Percentiles rank a stretch among this genome's conserved stretches.
Evolutionary conservation across 2,797 vertebrate genomes (phyloP).

Genomic region (Sebastes diploproa): DNA sequence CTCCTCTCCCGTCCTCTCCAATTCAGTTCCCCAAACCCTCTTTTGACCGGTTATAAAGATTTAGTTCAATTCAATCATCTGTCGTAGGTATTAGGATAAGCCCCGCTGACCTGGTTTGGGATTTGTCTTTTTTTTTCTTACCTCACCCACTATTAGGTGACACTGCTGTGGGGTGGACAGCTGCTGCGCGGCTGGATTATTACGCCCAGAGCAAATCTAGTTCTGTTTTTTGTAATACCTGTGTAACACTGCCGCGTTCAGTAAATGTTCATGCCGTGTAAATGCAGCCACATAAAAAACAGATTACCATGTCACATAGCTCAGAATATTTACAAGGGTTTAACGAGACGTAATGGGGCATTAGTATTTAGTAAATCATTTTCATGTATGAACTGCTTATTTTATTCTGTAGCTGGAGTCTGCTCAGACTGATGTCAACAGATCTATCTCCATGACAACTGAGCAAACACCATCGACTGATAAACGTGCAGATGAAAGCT

Average conservation of each 20-base stretch:
- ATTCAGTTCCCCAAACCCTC: slow-evolving; percentile 32
- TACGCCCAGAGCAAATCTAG: slow-evolving; percentile 27
- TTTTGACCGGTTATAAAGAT: slow-evolving; percentile 34
- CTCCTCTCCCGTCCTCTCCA: not conserved
- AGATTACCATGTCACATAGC: not conserved
- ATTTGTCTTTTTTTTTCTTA: slow-evolving; percentile 47
- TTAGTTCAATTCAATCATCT: slow-evolving; percentile 54
- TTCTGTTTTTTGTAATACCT: slow-evolving; percentile 1
- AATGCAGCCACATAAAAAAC: not conserved
- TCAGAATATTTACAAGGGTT: not conserved
- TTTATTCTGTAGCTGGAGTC: not conserved
- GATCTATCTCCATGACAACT: not conserved
- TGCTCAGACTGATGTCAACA: not conserved
- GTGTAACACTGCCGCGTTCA: not conserved
- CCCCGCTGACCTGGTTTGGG: slow-evolving; percentile 64
- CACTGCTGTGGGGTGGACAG: slow-evolving; percentile 27
- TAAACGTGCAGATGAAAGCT: not conserved
- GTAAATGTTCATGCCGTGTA: not conserved
- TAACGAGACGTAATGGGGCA: not conserved
- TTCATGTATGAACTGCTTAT: not conserved
- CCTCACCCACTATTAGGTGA: slow-evolving; percentile 35
- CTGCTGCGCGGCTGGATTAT: slow-evolving; percentile 53
- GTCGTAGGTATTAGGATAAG: slow-evolving; percentile 59
- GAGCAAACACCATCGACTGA: not conserved
- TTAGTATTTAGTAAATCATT: not conserved